phyloP scores from a whole-genome alignment of 2,113 vertebrate species.

The Tragelaphus strepsiceros region DNA sequence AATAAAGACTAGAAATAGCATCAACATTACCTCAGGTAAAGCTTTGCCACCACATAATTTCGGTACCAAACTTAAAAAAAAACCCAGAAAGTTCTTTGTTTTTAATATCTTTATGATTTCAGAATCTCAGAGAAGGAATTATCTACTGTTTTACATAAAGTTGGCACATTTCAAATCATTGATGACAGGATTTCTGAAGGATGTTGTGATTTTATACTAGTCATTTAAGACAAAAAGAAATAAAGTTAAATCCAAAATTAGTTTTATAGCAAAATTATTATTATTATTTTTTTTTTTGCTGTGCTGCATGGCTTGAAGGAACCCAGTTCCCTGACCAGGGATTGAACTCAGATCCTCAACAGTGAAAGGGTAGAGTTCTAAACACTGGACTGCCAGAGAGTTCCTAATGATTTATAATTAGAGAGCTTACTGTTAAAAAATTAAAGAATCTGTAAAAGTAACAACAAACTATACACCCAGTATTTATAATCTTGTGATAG shows the following conservation, averaged over 20 bases:
- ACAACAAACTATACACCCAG: not conserved
- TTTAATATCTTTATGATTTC: not conserved
- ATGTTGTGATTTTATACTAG: not conserved
- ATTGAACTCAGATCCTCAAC: not conserved
- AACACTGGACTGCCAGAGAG: not conserved
- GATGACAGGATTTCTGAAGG: not conserved
- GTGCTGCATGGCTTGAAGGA: not conserved
- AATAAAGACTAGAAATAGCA: not conserved
- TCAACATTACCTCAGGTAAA: not conserved
- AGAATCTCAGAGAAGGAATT: constrained; percentile 8
- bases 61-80: not conserved
- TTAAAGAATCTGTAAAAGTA: not conserved
- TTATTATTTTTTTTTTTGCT: not conserved
- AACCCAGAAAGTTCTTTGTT: not conserved
- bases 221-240: not conserved
- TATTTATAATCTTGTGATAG: not conserved
- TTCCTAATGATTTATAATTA: not conserved
- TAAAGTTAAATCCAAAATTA: not conserved
- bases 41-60: not conserved
- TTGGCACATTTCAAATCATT: not conserved
- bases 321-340: not conserved
- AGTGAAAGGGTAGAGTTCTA: not conserved
- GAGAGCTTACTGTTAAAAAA: constrained; percentile 22
- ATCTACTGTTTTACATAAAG: not conserved
- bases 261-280: not conserved